These are phyloP conservation scores for Phalacrocorax carbo DNA, from an alignment of 2,113 vertebrate species.

Conservation along the genomic window DNA sequence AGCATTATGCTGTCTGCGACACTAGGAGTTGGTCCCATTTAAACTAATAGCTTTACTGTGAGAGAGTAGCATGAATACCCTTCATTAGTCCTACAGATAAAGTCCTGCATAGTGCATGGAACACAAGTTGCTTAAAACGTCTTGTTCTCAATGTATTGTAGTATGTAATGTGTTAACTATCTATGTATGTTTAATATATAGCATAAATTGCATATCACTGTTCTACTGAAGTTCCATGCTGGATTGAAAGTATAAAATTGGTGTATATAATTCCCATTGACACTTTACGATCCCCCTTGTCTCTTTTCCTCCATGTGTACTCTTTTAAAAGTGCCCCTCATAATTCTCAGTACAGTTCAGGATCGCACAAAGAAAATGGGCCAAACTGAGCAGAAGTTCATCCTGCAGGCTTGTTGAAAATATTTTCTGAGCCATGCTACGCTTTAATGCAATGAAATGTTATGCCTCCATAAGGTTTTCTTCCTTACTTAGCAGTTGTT, in stretches of 20 bases:
- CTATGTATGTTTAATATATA: neutral
- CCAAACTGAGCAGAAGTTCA: neutral
- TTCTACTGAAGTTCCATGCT: neutral
- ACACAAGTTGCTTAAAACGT: neutral
- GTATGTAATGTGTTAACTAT: neutral
- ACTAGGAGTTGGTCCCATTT: conserved; percentile 13
- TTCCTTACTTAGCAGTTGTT: neutral
- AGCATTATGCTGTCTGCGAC: conserved; percentile 3
- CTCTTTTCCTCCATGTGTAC: neutral
- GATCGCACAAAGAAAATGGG: neutral
- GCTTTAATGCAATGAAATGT: neutral
- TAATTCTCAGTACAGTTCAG: neutral
- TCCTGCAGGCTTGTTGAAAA: neutral
- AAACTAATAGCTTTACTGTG: conserved; percentile 7
- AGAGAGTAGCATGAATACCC: neutral
- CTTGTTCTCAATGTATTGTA: neutral
- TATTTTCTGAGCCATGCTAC: neutral
- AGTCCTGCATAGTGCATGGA: neutral
- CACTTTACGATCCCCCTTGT: neutral
- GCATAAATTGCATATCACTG: neutral
- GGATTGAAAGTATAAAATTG: neutral
- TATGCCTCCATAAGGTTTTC: neutral
- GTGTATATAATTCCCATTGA: neutral
- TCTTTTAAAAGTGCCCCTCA: neutral
- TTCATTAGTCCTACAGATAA: conserved; percentile 16